Evolutionary conservation across 2,113 vertebrate genomes (phyloP), one percentile per base, ranked within the genome.

Genomic region (Pelvicachromis taeniatus): DNA sequence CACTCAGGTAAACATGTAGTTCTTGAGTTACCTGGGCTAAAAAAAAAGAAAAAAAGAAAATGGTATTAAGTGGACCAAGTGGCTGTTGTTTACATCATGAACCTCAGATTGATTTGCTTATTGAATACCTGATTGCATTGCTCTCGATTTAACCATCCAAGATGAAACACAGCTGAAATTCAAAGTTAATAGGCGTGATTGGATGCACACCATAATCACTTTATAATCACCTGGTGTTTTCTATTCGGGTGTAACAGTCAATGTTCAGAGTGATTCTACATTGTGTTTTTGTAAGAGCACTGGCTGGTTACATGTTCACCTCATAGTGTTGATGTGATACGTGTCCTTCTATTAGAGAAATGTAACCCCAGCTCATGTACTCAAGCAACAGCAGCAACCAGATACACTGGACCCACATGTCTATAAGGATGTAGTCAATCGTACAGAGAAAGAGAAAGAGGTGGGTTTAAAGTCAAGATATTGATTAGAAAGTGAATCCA

Each of bases 101-200:
- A 68, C 58, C 80, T 59, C 6, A 33, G 75, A 87, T 83, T 68
- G 88, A 93, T 92, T 86, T 68, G 29, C 81, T 59, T 63, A 68
- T 86, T 80, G 56, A 54, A 80, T 50, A 73, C 23, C 79, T 50
- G 82, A 91, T 85, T 88, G 79, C 50, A 82, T 89, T 88, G 78
- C 40, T 75, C 52, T 85, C 78, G 68, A 40, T 87, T 84, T 78
- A 83, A 33, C 83, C 61, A 75, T 56, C 50, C 40, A 53, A 54
- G 10, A 58, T 65, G 54, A 81, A 82, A 81, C 5, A 10, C 31
- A 9, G 35, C 26, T 88, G 75, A 83, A 86, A 92, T 84, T 70
- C 52, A 84, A 80, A 83, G 52, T 82, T 53, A 65, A 88, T 42
- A 48, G n/a, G 78, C 31, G 65, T 16, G 13, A 89, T 45, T 83